Evolutionary conservation across 2,888 invertebrate genomes (phyloP), one percentile per base, ranked within the genome.

Genomic region (Himalopsyche anomala): DNA sequence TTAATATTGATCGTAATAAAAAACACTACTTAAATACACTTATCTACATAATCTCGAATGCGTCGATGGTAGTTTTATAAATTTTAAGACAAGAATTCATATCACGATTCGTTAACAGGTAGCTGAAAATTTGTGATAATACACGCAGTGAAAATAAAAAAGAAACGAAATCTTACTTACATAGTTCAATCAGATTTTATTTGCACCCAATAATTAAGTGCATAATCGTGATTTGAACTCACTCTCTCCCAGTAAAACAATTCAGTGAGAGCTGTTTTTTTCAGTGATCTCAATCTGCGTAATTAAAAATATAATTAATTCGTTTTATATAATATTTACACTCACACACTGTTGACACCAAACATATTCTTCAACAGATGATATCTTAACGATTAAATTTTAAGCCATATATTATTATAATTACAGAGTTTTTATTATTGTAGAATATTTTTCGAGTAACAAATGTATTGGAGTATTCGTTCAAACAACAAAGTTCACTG

Each of bases 131-230:
- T 51, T 15, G 36, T 74, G 74, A 36, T 36, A 15, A 74, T 19
- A 19, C 62, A 19, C 62, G 62, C 28, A 28, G 62, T 62, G 19
- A 62, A 19, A 62, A 62, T 11, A 36, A 74, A 74, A 74, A 74
- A 74, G 19, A 36, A 74, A 74, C 38, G 15, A 51, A 15, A 74
- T 74, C 28, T 36, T 15, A 38, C 74, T 74, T 74, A 74, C 36
- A 74, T 38, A 74, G 38, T 74, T 74, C 38, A 36, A 74, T 74
- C 74, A 74, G 74, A 74, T 74, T 74, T 74, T 74, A 74, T 74
- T 74, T 74, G 36, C 36, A 36, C 36, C 19, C 74, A 74, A 74
- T 74, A 74, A 74, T 74, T 74, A 74, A 74, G 74, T 74, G 12
- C 74, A 74, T 36, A 36, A 74, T 74, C 74, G 74, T 74, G 74